Conservation (phyloP, 53 echinoderm and acorn worm species). For the Patiria pectinifera region DNA sequence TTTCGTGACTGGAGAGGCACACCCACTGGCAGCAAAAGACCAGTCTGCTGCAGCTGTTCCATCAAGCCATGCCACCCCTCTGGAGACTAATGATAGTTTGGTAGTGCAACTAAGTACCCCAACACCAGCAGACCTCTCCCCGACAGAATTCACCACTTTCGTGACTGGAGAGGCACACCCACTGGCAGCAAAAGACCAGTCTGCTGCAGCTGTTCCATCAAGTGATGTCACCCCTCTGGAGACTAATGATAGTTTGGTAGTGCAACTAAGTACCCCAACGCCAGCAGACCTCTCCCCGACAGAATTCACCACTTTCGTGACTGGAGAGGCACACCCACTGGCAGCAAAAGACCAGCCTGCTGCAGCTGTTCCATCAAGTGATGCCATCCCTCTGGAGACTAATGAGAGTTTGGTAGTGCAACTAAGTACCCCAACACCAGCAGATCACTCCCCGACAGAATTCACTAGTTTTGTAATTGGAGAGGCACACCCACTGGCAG, state of each 20-base stretch:
- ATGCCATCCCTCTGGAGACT: constrained; percentile 23
- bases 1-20: constrained; percentile 28
- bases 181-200: background rate
- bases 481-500: background rate
- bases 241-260: constrained; percentile 38
- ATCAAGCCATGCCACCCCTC: constrained; percentile 24
- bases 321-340: background rate
- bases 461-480: constrained; percentile 44
- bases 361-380: constrained; percentile 8
- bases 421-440: no score
- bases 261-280: background rate
- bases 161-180: constrained; percentile 25
- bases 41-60: background rate
- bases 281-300: constrained; percentile 17
- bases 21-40: background rate
- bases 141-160: constrained; percentile 39
- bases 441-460: constrained; percentile 36
- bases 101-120: constrained; percentile 20
- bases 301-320: constrained; percentile 43
- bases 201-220: background rate
- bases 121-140: background rate
- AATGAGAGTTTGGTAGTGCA: constrained; percentile 53
- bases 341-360: background rate
- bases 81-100: constrained; percentile 34
- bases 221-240: constrained; percentile 35